Base-by-base conservation (phyloP, 2,888 invertebrate species). In the Dexiosoma caninum region DNA sequence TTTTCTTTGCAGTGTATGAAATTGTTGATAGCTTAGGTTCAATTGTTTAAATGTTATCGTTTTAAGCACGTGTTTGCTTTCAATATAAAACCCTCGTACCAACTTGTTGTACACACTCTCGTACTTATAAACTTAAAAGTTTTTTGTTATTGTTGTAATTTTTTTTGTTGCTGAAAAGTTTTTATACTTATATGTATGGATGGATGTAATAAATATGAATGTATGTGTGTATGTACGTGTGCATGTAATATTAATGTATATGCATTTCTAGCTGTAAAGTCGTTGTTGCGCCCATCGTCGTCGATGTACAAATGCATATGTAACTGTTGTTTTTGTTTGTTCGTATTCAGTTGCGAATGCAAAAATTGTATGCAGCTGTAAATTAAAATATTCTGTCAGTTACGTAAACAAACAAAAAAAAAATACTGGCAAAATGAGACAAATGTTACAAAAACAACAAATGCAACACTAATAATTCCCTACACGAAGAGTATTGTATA, bases 21-120 rank as follows among this genome's bases (percentile, higher is more conserved):
- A 66, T 46, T 46, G 62, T 40, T 32, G 21, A 57, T 49, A 71
- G 49, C 16, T 71, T 51, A 64, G 51, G 42, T 6, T 70, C 77
- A 77, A 57, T 70, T 78, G 49, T 70, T 51, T 62, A 64, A 77
- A 64, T 71, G 77, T 59, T 71, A 71, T 78, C 77, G 77, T 49
- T 78, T 71, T 59, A 53, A 82, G 82, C 82, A 82, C 82, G 82
- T 82, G 82, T 82, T 80, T 80, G 80, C 72, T 74, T 77, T 82
- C 82, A 77, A 66, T 72, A 60, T 51, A 77, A 81, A 60, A 51
- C 77, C 70, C 70, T 77, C 46, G 55, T 40, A 77, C 35, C 46
- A 35, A 70, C 14, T 57, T 21, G 66, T 59, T 62, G 37, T 37
- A 23, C 9, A 57, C 57, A 37, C 23, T 30, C 23, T 27, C 35